Conservation (phyloP, 2,113 vertebrate species). For the Taxidea taxus region DNA sequence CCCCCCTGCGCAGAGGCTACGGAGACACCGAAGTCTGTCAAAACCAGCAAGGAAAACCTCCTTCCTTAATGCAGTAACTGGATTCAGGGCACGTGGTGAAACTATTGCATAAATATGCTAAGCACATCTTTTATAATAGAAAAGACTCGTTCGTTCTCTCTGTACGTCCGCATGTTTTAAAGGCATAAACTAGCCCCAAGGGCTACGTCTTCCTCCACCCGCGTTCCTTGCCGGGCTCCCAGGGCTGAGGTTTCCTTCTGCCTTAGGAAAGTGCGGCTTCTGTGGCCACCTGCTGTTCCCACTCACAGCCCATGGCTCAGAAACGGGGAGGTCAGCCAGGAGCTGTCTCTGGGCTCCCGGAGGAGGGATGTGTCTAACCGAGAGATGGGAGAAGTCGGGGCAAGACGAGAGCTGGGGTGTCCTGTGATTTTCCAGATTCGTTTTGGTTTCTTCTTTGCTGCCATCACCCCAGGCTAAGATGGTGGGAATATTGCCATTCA, state of each 20-base stretch:
- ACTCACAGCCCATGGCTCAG: background rate
- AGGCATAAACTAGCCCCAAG: conserved; percentile 60
- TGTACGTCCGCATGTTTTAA: conserved; percentile 69
- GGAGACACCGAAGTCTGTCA: background rate
- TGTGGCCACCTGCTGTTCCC: background rate
- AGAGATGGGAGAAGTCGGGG: background rate
- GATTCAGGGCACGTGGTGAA: conserved; percentile 55
- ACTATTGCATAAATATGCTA: conserved; percentile 73
- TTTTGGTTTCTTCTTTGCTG: background rate
- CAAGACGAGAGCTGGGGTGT: background rate
- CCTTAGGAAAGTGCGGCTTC: background rate
- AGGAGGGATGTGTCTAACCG: background rate
- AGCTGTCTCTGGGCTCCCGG: background rate
- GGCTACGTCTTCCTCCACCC: background rate
- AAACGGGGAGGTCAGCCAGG: background rate
- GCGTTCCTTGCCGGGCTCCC: background rate
- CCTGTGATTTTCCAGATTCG: background rate
- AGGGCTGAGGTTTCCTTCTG: background rate
- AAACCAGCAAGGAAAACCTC: conserved; percentile 4
- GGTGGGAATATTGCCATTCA: background rate
- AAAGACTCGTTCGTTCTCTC: conserved; percentile 54
- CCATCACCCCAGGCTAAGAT: background rate
- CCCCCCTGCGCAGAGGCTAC: conserved; percentile 6
- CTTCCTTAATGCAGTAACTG: conserved; percentile 47
- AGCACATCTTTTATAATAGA: conserved; percentile 73